A percentile compares a stretch with the other conserved stretches of the same genome.
phyloP scores from a whole-genome alignment of 2,113 vertebrate species.

The Ancistrus triradiatus region DNA sequence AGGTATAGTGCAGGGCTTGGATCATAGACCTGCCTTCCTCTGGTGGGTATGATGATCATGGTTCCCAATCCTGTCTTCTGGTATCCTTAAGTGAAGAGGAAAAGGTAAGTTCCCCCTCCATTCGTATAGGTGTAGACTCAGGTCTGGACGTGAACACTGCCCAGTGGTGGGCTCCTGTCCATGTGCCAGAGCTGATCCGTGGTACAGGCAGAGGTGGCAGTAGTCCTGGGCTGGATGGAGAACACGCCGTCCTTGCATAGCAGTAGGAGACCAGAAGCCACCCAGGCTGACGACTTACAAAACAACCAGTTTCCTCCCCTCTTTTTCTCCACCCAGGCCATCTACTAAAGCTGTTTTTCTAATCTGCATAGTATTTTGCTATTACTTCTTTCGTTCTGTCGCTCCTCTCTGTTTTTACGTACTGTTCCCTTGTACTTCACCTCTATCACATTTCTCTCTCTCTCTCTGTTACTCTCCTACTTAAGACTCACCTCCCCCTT shows the following conservation, averaged over 20 bases:
- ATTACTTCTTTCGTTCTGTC: conserved; percentile 48
- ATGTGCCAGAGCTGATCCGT: conserved; percentile 37
- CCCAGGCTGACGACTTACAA: conserved; percentile 54
- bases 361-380: conserved; percentile 62
- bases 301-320: conserved; percentile 59
- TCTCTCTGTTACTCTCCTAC: conserved; percentile 6
- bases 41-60: neutral
- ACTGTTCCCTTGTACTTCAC: conserved; percentile 14
- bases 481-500: conserved; percentile 34
- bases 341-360: conserved; percentile 70
- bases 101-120: conserved; percentile 19
- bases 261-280: conserved; percentile 51
- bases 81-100: conserved; percentile 9
- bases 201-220: conserved; percentile 47
- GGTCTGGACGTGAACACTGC: conserved; percentile 15
- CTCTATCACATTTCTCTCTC: conserved; percentile 29
- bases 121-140: neutral
- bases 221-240: conserved; percentile 47
- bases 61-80: conserved; percentile 17
- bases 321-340: conserved; percentile 60
- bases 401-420: conserved; percentile 21
- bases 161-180: conserved; percentile 14
- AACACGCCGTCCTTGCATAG: conserved; percentile 63
- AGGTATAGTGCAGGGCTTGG: conserved; percentile 50
- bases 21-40: conserved; percentile 25